Evolutionary conservation across 2,113 vertebrate species (phyloP), one percentile per base, ranked within the genome.

Genomic region (Rissa tridactyla): DNA sequence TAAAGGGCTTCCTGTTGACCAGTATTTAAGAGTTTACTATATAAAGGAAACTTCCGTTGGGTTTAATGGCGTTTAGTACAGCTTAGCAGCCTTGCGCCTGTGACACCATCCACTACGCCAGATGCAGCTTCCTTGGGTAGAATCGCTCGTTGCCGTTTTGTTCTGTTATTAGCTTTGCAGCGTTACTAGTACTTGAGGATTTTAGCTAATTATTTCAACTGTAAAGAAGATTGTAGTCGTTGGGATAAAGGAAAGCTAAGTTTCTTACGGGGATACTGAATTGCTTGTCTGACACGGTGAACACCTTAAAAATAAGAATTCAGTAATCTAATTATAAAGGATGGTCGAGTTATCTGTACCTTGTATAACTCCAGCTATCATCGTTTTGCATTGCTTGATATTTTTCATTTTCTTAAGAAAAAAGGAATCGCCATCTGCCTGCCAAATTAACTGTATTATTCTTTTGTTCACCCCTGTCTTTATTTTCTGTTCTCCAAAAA

Each of bases 201-300:
- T 62, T 44, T 55, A 58, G 42, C 16, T 62, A 30, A 34, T 76
- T 16, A 51, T 38, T 58, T 80, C 8, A n/a, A 46, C 22, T 49
- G 4, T 8, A 29, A 71, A 0, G 4, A 29, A 60, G 36, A 71
- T 5, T 12, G 25, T 44, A 38, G 27, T 64, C 1, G 1, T 15
- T 34, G 7, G 25, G 19, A 38, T 46, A 64, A 78, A 52, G 26
- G 42, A 69, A 86, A 66, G 8, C 10, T 40, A 5, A 20, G 10
- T 65, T 86, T 49, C 36, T 64, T 14, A 17, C 16, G 25, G 18
- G 8, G 6, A 29, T 69, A 34, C 19, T 22, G 36, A 51, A 76
- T 51, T 38, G 47, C 5, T 51, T 51, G 23, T 82, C 55, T 77
- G 64, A 40, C 14, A 20, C 16, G 11, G 8, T 10, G 38, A 66